A percentile compares a stretch with the other conserved stretches of the same genome.
phyloP scores from a whole-genome alignment of 1,140 invertebrate species.

The Scaptomyza montana region DNA sequence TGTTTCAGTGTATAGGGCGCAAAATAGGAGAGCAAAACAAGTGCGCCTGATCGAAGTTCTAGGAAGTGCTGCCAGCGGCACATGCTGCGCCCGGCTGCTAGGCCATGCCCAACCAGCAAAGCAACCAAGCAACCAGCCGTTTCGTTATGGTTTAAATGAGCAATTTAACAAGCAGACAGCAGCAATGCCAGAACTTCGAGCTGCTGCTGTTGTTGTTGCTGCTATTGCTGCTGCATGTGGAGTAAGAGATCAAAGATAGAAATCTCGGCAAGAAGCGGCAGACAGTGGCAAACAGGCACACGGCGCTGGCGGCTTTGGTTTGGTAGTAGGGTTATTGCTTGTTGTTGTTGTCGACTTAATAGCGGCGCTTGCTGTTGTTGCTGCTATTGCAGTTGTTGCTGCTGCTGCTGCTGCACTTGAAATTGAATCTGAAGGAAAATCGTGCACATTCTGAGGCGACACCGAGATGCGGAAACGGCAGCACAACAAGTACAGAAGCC shows the following conservation, averaged over 20 bases:
- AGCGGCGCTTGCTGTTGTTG: constrained; percentile 65
- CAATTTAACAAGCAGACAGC: constrained; percentile 80
- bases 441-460: constrained; percentile 80
- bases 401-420: constrained; percentile 71
- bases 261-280: constrained; percentile 80
- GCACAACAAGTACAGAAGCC: constrained; percentile 80
- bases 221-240: constrained; percentile 60
- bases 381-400: constrained; percentile 21
- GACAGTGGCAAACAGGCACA: constrained; percentile 74
- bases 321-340: constrained; percentile 80
- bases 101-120: constrained; percentile 27
- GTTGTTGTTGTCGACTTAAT: constrained; percentile 81
- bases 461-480: constrained; percentile 80
- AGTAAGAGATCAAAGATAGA: constrained; percentile 81
- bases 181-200: constrained; percentile 55
- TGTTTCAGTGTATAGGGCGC: neutral
- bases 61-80: constrained; percentile 62
- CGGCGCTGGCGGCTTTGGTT: constrained; percentile 58
- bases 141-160: constrained; percentile 81
- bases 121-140: constrained; percentile 29
- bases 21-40: constrained; percentile 36
- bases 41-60: constrained; percentile 60
- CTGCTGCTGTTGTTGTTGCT: constrained; percentile 26
- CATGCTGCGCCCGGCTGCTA: constrained; percentile 52
- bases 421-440: constrained; percentile 80